phyloP scores from a whole-genome alignment of 2,113 vertebrate genomes.

The Narcine bancroftii region DNA sequence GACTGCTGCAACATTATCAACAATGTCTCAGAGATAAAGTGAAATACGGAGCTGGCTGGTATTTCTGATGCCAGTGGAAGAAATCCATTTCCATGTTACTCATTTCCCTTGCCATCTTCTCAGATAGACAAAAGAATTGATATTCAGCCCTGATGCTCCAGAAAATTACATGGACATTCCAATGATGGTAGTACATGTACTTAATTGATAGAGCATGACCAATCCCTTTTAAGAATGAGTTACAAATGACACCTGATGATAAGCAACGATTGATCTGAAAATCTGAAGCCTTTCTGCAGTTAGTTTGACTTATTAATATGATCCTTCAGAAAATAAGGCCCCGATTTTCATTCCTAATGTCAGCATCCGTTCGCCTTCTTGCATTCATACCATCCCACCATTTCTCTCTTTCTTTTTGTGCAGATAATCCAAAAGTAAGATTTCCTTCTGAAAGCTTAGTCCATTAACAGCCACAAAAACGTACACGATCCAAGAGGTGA shows the following conservation, averaged over 20 bases:
- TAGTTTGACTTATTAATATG: neutral
- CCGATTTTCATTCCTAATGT: neutral
- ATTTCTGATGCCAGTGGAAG: neutral
- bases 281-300: neutral
- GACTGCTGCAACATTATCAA: too few species aligned
- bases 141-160: neutral
- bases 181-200: neutral
- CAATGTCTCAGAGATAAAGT: neutral
- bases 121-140: neutral
- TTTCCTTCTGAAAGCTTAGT: neutral
- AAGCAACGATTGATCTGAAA: neutral
- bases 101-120: neutral
- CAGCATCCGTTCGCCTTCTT: too few species aligned
- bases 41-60: neutral
- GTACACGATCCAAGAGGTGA: neutral
- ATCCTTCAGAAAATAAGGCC: neutral
- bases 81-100: neutral
- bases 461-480: neutral
- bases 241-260: neutral
- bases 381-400: too few species aligned
- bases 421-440: neutral
- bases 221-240: neutral
- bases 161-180: neutral
- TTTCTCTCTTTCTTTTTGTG: neutral
- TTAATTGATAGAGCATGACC: neutral